Base-by-base conservation (phyloP, 2,113 vertebrate species). In the Poicephalus meyeri region DNA sequence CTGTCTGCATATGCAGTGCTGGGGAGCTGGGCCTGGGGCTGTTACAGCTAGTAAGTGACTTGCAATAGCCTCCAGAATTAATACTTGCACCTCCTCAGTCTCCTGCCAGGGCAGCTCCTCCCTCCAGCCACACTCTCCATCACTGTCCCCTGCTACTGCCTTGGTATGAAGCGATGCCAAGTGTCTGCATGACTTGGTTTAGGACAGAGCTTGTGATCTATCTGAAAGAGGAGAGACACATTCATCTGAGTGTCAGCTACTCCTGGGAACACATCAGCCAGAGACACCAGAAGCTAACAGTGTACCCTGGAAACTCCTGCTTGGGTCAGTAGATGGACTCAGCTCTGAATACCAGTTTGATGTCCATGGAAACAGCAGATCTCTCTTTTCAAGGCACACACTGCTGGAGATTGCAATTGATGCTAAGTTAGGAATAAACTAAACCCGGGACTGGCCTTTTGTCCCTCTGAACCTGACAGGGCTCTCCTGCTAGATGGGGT, bases 1-100 rank as follows among this genome's bases (percentile, higher is more conserved):
- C 1, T 7, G 8, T 17, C 10, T 2, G 20, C 0, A 4, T 1
- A 7, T 12, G 10, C 13, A 24, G 63, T 24, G 49, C 39, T 52
- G 19, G 17, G 42, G 17, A 70, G 21, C 37, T 56, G 47, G 55
- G 50, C 33, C 74, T 25, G 24, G 15, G 65, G 42, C 56, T 47
- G 5, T 19, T 13, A 11, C 49, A 53, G 37, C 80, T 64, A 46
- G 8, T 7, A 37, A 88, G 55, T 6, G 19, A 16, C 18, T 70
- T 13, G 37, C 29, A 50, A 15, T 44, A 11, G 10, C 11, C 46
- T 56, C 70, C 49, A 19, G 3, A 6, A 28, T 8, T n/a, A 44
- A 17, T 42, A 60, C 61, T 28, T 69, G 39, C 19, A 18, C 24
- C 35, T 31, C 23, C 78, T 50, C 87, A 50, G 80, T 7, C 50